phyloP scores from a whole-genome alignment of 30 jellyfish, hydroid and myxozoan species.

The Sanderia malayensis region DNA sequence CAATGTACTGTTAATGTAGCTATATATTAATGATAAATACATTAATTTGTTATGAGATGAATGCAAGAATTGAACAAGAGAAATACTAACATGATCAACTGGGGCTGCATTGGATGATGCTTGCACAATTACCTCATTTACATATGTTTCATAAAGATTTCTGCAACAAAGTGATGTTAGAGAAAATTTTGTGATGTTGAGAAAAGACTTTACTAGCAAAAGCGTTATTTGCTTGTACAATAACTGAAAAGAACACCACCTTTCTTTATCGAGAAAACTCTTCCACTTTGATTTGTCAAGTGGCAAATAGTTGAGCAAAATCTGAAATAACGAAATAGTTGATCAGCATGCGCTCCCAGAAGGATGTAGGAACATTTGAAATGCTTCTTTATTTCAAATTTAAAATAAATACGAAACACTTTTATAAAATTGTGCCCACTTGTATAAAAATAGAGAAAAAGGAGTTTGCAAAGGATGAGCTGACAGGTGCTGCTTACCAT shows the following conservation, averaged over 20 bases:
- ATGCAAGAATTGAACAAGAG: too few relatives aligned
- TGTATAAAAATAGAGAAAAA: neutral
- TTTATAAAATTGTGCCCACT: neutral
- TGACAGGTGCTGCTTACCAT: neutral
- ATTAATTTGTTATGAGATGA: too few relatives aligned
- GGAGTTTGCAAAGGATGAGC: neutral
- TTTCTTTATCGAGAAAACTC: conserved; percentile 52
- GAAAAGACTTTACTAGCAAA: too few relatives aligned
- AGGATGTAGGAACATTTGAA: neutral
- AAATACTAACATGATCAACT: conserved; percentile 62
- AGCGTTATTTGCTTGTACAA: too few relatives aligned
- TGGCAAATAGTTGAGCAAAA: conserved; percentile 80
- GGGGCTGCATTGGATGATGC: conserved; percentile 40
- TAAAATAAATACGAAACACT: neutral
- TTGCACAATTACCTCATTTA: conserved; percentile 73
- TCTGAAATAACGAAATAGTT: conserved; percentile 13
- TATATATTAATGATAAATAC: neutral
- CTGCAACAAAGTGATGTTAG: conserved; percentile 27
- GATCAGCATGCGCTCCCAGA: too few relatives aligned
- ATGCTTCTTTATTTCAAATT: too few relatives aligned
- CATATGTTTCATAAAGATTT: conserved; percentile 51
- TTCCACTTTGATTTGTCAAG: conserved; percentile 62
- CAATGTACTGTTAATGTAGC: neutral
- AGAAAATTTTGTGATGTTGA: too few relatives aligned
- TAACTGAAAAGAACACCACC: too few relatives aligned